phyloP scores from a whole-genome alignment of 2,797 vertebrate species.

The Pelochelys cantorii region DNA sequence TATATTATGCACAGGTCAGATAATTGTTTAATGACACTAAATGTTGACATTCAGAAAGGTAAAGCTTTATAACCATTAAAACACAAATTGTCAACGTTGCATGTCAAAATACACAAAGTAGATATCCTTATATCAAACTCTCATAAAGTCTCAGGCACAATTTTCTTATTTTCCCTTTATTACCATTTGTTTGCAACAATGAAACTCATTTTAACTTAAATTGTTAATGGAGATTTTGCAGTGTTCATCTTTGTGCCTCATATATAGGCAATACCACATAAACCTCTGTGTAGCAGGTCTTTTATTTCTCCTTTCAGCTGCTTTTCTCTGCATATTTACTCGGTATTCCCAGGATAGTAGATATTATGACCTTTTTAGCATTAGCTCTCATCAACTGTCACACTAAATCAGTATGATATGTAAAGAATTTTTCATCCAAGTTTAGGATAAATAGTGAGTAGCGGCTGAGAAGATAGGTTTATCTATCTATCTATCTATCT shows the following conservation, averaged over 20 bases:
- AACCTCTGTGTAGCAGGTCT: neutral
- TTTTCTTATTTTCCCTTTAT: neutral
- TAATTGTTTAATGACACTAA: neutral
- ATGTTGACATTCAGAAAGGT: neutral
- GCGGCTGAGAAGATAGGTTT: slow-evolving; percentile 17
- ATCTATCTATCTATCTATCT: neutral
- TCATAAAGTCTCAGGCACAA: neutral
- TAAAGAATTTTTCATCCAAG: slow-evolving; percentile 55
- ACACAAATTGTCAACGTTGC: neutral
- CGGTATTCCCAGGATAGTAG: slow-evolving; percentile 67
- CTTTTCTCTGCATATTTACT: slow-evolving; percentile 48
- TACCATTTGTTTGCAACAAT: neutral
- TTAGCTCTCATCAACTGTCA: slow-evolving; percentile 76
- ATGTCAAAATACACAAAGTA: neutral
- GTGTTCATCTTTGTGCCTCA: neutral
- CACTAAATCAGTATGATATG: slow-evolving; percentile 72
- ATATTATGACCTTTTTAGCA: slow-evolving; percentile 70
- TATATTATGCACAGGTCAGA: neutral
- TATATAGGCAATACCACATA: neutral
- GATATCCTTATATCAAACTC: neutral
- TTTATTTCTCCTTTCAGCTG: slow-evolving; percentile 21
- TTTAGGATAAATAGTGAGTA: slow-evolving; percentile 49
- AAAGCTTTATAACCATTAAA: neutral
- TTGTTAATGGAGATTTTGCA: neutral
- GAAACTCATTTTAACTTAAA: neutral